These are phyloP conservation scores for Egretta garzetta DNA, from an alignment of 2,113 vertebrate genomes.

Conservation along the genomic window DNA sequence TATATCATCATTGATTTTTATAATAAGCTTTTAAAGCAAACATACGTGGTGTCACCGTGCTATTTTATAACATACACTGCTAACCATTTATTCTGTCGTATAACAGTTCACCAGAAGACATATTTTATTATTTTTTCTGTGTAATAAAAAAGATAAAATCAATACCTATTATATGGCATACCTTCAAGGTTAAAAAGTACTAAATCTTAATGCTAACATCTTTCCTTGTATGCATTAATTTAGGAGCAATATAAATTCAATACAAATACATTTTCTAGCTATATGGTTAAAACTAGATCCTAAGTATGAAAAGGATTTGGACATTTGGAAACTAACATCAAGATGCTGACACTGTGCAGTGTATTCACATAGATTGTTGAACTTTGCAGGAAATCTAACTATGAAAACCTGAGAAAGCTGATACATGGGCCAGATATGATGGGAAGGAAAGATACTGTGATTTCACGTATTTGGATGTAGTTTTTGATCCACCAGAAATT, in stretches of 20 bases:
- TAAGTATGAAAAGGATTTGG: neutral
- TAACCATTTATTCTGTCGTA: slow-evolving; percentile 48
- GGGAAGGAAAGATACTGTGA: neutral
- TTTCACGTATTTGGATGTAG: neutral
- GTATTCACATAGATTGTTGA: neutral
- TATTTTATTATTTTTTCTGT: slow-evolving; percentile 61
- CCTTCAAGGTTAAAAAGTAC: slow-evolving; percentile 70
- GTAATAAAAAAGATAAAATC: slow-evolving; percentile 68
- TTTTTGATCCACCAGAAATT: slow-evolving; percentile 44
- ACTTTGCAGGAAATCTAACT: neutral
- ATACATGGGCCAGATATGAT: neutral
- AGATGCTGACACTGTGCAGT: neutral
- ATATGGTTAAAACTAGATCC: neutral
- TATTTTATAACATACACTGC: slow-evolving; percentile 58
- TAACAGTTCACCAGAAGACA: slow-evolving; percentile 42
- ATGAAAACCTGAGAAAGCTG: neutral
- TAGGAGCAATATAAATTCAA: slow-evolving; percentile 29
- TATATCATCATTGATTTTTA: slow-evolving; percentile 68
- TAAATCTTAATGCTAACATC: slow-evolving; percentile 65
- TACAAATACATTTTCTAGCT: slow-evolving; percentile 27
- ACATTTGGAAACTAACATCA: neutral
- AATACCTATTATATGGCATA: slow-evolving; percentile 67
- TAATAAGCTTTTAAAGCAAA: slow-evolving; percentile 72
- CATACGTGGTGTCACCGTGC: slow-evolving; percentile 51
- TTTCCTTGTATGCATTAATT: slow-evolving; percentile 51